These are phyloP conservation scores for Apoda limacodes DNA, from an alignment of 2,888 invertebrate genomes.

Conservation along the genomic window DNA sequence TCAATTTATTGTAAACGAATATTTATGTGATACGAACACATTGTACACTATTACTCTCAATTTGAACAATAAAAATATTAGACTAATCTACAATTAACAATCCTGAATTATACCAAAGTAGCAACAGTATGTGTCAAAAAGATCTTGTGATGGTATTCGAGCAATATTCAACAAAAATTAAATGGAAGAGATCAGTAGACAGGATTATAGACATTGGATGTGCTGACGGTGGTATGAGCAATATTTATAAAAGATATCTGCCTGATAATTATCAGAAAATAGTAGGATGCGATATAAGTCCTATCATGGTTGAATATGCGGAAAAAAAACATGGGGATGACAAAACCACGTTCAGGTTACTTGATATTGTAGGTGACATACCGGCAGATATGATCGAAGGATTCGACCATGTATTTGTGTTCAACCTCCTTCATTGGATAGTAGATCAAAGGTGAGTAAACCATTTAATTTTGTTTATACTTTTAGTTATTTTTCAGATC, in stretches of 20 bases:
- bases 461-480: neutral
- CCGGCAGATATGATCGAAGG: neutral
- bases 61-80: too few species aligned
- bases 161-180: conserved; percentile 1
- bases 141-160: too few species aligned
- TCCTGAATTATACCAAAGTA: conserved; percentile 1
- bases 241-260: neutral
- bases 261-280: neutral
- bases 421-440: conserved; percentile 10
- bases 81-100: too few species aligned
- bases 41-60: too few species aligned
- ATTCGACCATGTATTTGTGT: conserved; percentile 9
- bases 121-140: conserved; percentile 1
- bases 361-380: neutral
- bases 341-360: neutral
- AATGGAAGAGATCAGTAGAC: conserved; percentile 1
- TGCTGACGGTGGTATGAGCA: conserved; percentile 14
- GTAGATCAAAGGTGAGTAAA: conserved; percentile 7
- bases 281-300: neutral
- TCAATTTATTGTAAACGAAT: too few species aligned
- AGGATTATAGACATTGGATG: conserved; percentile 12
- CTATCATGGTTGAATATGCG: neutral
- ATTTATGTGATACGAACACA: too few species aligned
- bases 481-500: too few species aligned
- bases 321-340: neutral